Conservation (phyloP, 2,797 vertebrate species). For the Arctocebus calabarensis region DNA sequence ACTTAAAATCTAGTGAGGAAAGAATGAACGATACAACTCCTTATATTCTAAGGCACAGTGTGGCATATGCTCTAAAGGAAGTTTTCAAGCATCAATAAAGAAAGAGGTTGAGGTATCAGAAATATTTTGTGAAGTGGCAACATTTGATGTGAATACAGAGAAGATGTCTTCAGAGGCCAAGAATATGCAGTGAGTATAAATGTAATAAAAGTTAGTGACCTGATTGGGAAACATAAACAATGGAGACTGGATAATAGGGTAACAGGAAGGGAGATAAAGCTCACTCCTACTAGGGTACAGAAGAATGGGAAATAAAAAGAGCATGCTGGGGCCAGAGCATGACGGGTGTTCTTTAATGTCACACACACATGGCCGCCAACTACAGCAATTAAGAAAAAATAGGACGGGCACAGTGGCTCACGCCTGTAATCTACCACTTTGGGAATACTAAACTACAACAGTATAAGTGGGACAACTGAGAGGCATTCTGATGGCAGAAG, state of each 20-base stretch:
- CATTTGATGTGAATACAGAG: not conserved
- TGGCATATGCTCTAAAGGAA: constrained; percentile 2
- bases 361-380: constrained; percentile 15
- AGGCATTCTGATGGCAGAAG: not conserved
- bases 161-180: not conserved
- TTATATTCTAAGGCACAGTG: not conserved
- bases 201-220: not conserved
- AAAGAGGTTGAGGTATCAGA: not conserved
- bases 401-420: not conserved
- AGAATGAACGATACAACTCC: constrained; percentile 21
- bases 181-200: not conserved
- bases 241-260: not conserved
- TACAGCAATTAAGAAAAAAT: not conserved
- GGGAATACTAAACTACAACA: not conserved
- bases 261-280: not conserved
- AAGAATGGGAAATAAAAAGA: constrained; percentile 45
- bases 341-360: constrained; percentile 32
- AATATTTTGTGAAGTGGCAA: not conserved
- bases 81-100: not conserved
- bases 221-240: constrained; percentile 41
- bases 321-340: not conserved
- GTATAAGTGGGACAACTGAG: not conserved
- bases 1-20: not conserved
- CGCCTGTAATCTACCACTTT: not conserved
- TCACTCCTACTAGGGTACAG: not conserved